Evolutionary conservation across 1,140 invertebrate species (phyloP), one percentile per base, ranked within the genome.

Genomic region (Polypedilum vanderplanki): DNA sequence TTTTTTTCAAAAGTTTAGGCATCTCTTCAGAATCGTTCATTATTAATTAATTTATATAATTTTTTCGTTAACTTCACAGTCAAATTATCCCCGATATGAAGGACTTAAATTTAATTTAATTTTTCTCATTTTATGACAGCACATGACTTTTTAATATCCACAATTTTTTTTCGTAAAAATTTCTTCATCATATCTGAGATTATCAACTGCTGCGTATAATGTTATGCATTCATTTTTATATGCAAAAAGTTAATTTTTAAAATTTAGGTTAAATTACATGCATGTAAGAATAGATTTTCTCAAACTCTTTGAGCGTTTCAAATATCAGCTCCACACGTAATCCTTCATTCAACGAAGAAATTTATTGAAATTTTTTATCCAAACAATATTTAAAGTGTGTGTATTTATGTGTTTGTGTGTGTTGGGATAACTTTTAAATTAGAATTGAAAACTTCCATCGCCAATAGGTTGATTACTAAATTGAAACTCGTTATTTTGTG

Each of bases 391-490:
- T 33, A 33, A 33, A 33, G 5, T 33, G 24, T 33, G 24, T 33
- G 24, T 33, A 33, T 33, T 1, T 33, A 33, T 33, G 24, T 15
- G 46, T n/a, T n/a, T n/a, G n/a, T n/a, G 41, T 15, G 46, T 57
- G 12, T 46, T 46, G 8, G 9, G 12, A 12, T n/a, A 15, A 12
- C 9, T 57, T 57, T 57, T 57, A 15, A 57, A 76, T 87, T 89
- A 94, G 84, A 94, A 93, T 79, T 93, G 87, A 82, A 92, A 93
- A 79, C 90, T 90, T 77, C 89, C 89, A 83, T 90, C 89, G 15
- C 91, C 90, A 78, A 91, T 86, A 76, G 88, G 88, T 77, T 91
- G 89, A 78, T 91, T 89, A 5, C 84, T 87, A 78, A 94, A 94
- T 76, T 91, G 87, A 79, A 89, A 93, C 81, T 95, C 90, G 80